Base-by-base conservation (phyloP, 1,140 invertebrate species). In the Cydia splendana region DNA sequence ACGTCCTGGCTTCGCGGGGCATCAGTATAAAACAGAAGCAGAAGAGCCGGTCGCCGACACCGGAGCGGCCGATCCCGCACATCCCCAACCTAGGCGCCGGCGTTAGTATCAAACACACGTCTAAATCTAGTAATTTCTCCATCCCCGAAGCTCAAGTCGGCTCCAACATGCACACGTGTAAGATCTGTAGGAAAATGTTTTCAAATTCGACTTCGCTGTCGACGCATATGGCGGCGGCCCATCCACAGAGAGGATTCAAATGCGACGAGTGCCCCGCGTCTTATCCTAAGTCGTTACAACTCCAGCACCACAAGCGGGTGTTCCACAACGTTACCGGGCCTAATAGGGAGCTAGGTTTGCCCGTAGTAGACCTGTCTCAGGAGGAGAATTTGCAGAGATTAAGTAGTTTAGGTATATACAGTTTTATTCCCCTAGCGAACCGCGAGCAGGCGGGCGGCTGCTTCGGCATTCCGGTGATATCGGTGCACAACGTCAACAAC, bases 391-490 rank as follows among this genome's bases (percentile, higher is more conserved):
- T 96, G 13, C 94, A 94, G 79, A 94, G 95, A 69, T 90, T 97
- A 20, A 93, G 93, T 75, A 94, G 88, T 86, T 90, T 97, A 76
- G 96, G 96, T 65, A 96, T 97, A 79, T 95, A 95, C 79, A 95
- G 95, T 89, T 96, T 96, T 86, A 96, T 97, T 80, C 96, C 96
- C 2, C 87, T 97, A 69, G 95, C 95, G 0, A 95, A 95, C 84
- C 86, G 95, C 12, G 94, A 95, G 76, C 94, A 94, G 76, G 94
- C 94, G 0, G 94, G 95, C 57, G 95, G 96, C 10, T 95, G 95
- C 57, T 96, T 96, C 78, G 96, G 95, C 15, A 91, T 97, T 65
- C 96, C 96, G 0, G 95, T 97, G n/a, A 94, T 97, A 69, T 95
- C 95, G 13, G 94, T 95, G 18, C 95, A 96, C 80, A 95, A 94